phyloP scores from a whole-genome alignment of 2,888 invertebrate genomes.

The Druceiella hillmani region DNA sequence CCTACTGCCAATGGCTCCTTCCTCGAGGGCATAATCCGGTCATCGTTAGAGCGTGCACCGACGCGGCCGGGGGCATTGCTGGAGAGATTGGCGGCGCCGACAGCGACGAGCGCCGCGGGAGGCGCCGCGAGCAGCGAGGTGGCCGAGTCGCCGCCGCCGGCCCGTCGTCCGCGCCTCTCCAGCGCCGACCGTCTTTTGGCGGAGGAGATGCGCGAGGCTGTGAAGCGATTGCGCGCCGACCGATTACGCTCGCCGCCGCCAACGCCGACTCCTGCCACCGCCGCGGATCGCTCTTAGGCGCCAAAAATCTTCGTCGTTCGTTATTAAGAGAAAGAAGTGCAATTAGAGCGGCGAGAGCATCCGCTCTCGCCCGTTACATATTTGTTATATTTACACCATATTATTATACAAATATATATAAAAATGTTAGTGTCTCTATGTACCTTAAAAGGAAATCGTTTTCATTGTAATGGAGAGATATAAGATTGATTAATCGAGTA shows the following conservation, averaged over 20 bases:
- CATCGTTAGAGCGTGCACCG: conserved; percentile 66
- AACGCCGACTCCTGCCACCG: conserved; percentile 31
- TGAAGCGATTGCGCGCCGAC: conserved; percentile 45
- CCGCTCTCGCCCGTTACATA: conserved; percentile 41
- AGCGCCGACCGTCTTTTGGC: conserved; percentile 44
- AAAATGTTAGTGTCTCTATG: conserved; percentile 50
- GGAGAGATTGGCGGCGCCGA: conserved; percentile 42
- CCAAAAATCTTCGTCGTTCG: conserved; percentile 30
- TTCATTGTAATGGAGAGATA: conserved; percentile 53
- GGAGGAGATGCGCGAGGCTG: conserved; percentile 47
- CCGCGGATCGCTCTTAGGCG: conserved; percentile 23
- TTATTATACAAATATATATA: conserved; percentile 32
- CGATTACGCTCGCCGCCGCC: conserved; percentile 28
- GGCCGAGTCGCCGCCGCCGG: conserved; percentile 51
- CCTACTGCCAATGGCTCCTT: conserved; percentile 73
- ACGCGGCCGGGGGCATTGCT: conserved; percentile 36
- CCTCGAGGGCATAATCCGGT: conserved; percentile 78
- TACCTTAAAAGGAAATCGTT: conserved; percentile 36
- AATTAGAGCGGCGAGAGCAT: conserved; percentile 50
- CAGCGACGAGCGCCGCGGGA: conserved; percentile 62
- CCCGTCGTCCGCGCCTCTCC: conserved; percentile 47
- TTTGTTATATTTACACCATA: conserved; percentile 31
- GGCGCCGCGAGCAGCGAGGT: conserved; percentile 68
- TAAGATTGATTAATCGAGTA: conserved; percentile 56
- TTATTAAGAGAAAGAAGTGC: conserved; percentile 53